Evolutionary conservation across 2,113 vertebrate species (phyloP), one percentile per base, ranked within the genome.

Genomic region (Chloebia gouldiae): DNA sequence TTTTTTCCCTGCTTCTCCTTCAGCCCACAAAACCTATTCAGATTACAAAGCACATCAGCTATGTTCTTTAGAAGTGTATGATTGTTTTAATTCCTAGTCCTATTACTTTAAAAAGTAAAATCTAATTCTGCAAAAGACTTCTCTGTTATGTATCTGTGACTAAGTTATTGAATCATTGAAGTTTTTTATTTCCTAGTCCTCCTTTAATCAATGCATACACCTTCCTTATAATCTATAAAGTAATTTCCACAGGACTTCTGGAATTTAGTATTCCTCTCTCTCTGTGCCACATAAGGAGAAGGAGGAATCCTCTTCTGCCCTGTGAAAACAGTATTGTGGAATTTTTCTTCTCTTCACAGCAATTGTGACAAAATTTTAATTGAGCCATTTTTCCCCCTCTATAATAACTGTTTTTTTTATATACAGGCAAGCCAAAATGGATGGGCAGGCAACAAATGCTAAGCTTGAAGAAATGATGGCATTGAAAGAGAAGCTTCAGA

Each of bases 391-490:
- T 56, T 8, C 2, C 2, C 25, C 45, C 27, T 28, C 33, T 53
- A 0, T 69, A n/a, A 23, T 54, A 72, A 53, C 13, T 37, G 14
- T 0, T 3, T 23, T 39, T 88, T 95, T 27, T 96, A 28, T 77
- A 35, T 54, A 19, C 59, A 99, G 99, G 88, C 98, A 98, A 96
- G 87, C 98, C 65, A 99, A 98, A 96, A 88, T 96, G 91, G 98
- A 99, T 70, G 94, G 98, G 77, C 98, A 98, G 95, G 96, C 96
- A 30, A 98, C 99, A 93, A 97, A 96, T 42, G 94, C 97, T 40
- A 99, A 98, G 94, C 97, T 98, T 89, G 98, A 98, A 72, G 99
- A 99, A 97, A 98, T 99, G 98, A 98, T 97, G 57, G 98, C 96
- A 80, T 56, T 98, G 71, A 85, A 97, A 47, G 98, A 99, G 95